These are phyloP conservation scores for Machimus atricapillus DNA, from an alignment of 2,888 invertebrate species.

Conservation along the genomic window DNA sequence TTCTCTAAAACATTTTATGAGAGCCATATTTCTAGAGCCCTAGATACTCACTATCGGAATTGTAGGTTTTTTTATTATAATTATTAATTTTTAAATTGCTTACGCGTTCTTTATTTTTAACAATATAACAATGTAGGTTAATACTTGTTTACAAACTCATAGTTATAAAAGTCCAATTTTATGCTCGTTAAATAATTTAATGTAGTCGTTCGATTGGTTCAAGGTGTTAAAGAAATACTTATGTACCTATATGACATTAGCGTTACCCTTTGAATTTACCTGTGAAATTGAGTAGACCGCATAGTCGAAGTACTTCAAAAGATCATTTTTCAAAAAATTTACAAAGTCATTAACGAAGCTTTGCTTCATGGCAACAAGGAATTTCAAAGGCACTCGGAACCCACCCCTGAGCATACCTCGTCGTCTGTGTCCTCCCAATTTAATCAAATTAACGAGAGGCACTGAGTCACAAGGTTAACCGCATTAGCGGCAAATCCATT, in stretches of 20 bases:
- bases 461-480: conserved; percentile 23
- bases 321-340: background rate
- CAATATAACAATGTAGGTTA: no score
- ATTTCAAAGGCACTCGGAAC: background rate
- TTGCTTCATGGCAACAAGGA: background rate
- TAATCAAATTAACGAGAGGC: conserved; percentile 19
- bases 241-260: background rate
- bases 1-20: no score
- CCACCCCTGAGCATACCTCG: background rate
- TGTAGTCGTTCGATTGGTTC: background rate
- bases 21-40: no score
- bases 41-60: no score
- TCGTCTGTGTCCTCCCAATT: background rate
- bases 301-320: background rate
- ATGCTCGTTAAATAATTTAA: background rate
- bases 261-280: background rate
- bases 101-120: no score
- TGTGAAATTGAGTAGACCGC: background rate
- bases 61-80: no score
- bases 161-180: background rate
- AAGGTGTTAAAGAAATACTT: background rate
- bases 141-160: no score
- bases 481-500: background rate
- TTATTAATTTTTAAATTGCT: no score
- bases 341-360: background rate